These are phyloP conservation scores for Podargus strigoides DNA, from an alignment of 2,797 vertebrate genomes.

Conservation along the genomic window DNA sequence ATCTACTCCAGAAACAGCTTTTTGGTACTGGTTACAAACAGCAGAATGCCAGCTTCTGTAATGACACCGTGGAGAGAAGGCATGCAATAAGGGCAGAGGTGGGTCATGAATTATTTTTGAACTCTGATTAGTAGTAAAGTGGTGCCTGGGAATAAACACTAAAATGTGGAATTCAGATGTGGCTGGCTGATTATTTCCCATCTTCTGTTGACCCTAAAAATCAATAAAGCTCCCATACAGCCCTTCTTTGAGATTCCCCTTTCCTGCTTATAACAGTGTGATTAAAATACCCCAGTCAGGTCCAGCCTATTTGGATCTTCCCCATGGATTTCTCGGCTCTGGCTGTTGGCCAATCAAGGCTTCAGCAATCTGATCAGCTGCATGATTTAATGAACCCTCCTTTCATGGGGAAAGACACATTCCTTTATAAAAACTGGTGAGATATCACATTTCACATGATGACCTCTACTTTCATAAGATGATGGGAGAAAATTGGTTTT, in stretches of 20 bases:
- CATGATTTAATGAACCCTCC: constrained; percentile 67
- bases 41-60: neutral
- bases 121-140: neutral
- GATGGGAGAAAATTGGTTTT: constrained; percentile 75
- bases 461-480: constrained; percentile 72
- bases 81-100: neutral
- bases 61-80: neutral
- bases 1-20: neutral
- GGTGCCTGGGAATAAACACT: neutral
- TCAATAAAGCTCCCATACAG: neutral
- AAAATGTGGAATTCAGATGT: neutral
- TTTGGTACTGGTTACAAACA: neutral
- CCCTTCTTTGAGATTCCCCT: neutral
- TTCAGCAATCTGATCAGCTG: constrained; percentile 63
- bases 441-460: constrained; percentile 65
- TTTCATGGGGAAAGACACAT: constrained; percentile 56
- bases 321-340: constrained; percentile 40
- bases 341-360: constrained; percentile 43
- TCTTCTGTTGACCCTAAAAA: neutral
- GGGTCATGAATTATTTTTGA: neutral
- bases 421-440: constrained; percentile 61
- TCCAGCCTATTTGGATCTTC: constrained; percentile 21
- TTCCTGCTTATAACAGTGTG: neutral
- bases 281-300: constrained; percentile 6
- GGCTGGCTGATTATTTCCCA: neutral